phyloP scores from a whole-genome alignment of 2,888 invertebrate species.

The Synanthedon myopaeformis region DNA sequence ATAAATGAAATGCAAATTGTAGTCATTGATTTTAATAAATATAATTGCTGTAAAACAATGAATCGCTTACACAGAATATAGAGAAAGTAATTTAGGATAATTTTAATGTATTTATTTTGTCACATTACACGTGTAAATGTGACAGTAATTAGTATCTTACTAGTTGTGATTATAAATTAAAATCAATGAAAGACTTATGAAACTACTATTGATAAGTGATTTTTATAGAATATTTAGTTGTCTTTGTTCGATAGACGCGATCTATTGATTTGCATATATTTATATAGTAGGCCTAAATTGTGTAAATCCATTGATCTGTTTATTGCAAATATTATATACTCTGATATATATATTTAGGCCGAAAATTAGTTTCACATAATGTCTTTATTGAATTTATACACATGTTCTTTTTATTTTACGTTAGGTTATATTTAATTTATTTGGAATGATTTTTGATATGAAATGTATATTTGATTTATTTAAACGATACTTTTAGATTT shows the following conservation, averaged over 20 bases:
- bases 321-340: neutral
- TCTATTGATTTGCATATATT: neutral
- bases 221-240: neutral
- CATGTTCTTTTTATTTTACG: slow-evolving; percentile 23
- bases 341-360: neutral
- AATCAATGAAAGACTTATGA: neutral
- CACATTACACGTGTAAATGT: neutral
- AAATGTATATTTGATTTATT: slow-evolving; percentile 12
- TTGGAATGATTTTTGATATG: slow-evolving; percentile 23
- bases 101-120: neutral
- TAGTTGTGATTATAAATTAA: neutral
- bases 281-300: neutral
- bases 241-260: neutral
- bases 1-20: too few species aligned
- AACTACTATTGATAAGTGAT: neutral
- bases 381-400: slow-evolving; percentile 11
- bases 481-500: slow-evolving; percentile 5
- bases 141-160: neutral
- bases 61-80: neutral
- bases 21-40: neutral
- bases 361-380: neutral
- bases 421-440: slow-evolving; percentile 15
- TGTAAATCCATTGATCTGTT: neutral
- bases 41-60: neutral
- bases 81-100: neutral